Base-by-base conservation (phyloP, 2,888 invertebrate species). In the Hermaeophaga mercurialis region DNA sequence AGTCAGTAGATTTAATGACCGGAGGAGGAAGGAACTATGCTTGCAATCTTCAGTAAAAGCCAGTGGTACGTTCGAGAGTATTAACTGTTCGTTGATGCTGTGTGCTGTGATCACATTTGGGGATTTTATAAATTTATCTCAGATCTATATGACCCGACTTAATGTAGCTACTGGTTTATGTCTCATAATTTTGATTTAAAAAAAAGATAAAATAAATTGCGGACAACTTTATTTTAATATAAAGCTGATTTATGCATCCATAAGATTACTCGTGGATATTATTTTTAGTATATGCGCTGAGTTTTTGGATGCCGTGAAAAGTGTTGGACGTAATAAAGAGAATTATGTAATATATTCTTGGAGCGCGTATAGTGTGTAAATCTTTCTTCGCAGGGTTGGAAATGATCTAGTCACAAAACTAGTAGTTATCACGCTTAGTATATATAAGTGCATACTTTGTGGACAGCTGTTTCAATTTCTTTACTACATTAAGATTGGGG, bases 1-100 rank as follows among this genome's bases (percentile, higher is more conserved):
- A 48, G 26, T 9, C 6, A 38, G 11, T 18, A 11, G 15, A 5
- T 9, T 11, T 11, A 1, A 11, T 26, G n/a, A 36, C 12, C 1
- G 39, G 31, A 59, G 34, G 45, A 58, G 48, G 58, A 59, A 24
- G 12, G 38, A 46, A 24, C 43, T 44, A 31, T 4, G n/a, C n/a
- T n/a, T n/a, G 33, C 39, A 39, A 31, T 22, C 61, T 63, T 57
- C 38, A 52, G 61, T 18, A 24, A 31, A 62, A 56, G 52, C 24
- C 34, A 48, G 17, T 46, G 45, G 43, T 47, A 49, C 54, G 55
- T 46, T 59, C 66, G 69, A 70, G 72, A 73, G 73, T 73, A 74
- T 75, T 74, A 75, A 73, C 72, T 73, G 72, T 69, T 71, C 72
- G 72, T 71, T 73, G 71, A 71, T 70, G 67, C 66, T 63, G 63